Percentiles rank a stretch among this genome's conserved stretches.
Evolutionary conservation across 2,888 invertebrate species (phyloP).

Genomic region (Heliothis peltigera): DNA sequence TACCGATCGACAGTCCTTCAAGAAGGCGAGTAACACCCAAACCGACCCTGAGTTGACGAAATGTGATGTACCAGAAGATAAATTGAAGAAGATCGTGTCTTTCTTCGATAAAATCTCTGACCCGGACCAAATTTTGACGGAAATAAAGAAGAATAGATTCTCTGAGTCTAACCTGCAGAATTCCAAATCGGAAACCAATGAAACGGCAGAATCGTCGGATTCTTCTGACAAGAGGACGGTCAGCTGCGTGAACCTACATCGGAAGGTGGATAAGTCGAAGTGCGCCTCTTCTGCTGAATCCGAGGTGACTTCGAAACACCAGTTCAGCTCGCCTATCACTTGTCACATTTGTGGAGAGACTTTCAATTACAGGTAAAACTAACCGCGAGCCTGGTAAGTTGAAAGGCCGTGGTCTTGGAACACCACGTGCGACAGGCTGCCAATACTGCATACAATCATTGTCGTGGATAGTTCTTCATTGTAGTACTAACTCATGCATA

Average conservation of each 20-base stretch:
- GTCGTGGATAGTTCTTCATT: too few relatives aligned
- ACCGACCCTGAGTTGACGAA: slow-evolving; percentile 73
- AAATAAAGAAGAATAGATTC: slow-evolving; percentile 71
- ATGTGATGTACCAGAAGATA: slow-evolving; percentile 75
- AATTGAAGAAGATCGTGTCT: slow-evolving; percentile 83
- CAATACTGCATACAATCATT: neutral
- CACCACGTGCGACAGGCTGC: neutral
- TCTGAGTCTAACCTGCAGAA: slow-evolving; percentile 71
- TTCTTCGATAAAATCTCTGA: slow-evolving; percentile 82
- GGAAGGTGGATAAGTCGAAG: slow-evolving; percentile 51
- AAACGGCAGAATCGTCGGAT: slow-evolving; percentile 54
- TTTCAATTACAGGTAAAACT: slow-evolving; percentile 73
- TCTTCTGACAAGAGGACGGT: slow-evolving; percentile 69
- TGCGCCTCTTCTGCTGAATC: slow-evolving; percentile 60
- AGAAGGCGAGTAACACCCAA: slow-evolving; percentile 75
- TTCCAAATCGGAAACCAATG: slow-evolving; percentile 54
- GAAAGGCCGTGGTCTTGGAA: too few relatives aligned
- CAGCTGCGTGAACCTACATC: slow-evolving; percentile 69
- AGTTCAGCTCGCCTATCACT: slow-evolving; percentile 52
- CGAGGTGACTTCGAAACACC: slow-evolving; percentile 56
- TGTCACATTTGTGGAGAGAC: slow-evolving; percentile 78
- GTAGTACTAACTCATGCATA: too few relatives aligned
- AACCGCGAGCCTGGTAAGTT: neutral
- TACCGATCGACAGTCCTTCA: slow-evolving; percentile 52
- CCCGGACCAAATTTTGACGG: slow-evolving; percentile 70